These are phyloP conservation scores for Microctenopoma steveboyesi DNA, from an alignment of 2,797 vertebrate species.

Conservation along the genomic window DNA sequence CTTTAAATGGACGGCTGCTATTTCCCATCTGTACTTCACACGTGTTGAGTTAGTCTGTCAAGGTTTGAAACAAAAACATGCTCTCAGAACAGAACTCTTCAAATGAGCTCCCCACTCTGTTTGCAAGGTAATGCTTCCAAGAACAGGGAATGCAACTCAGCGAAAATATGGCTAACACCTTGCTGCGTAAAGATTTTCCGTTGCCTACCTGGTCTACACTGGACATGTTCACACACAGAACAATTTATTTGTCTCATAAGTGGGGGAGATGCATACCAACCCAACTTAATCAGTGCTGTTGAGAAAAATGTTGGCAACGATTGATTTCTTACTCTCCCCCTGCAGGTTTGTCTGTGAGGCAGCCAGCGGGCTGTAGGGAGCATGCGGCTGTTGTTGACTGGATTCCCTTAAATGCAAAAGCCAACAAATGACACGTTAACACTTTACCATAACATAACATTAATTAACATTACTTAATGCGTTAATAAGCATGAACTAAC, in stretches of 20 bases:
- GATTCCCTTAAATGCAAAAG: no score
- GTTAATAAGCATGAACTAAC: no score
- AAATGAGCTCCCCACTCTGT: neutral
- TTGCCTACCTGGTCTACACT: no score
- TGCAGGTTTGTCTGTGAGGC: slow-evolving; percentile 19
- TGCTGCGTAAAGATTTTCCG: no score
- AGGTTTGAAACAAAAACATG: slow-evolving; percentile 7
- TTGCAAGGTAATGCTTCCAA: neutral
- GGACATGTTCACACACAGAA: no score
- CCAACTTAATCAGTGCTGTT: slow-evolving; percentile 64
- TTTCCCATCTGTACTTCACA: slow-evolving; percentile 38
- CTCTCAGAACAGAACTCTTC: neutral
- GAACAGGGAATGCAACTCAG: neutral
- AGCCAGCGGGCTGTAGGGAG: slow-evolving; percentile 26
- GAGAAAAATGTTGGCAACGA: slow-evolving; percentile 52
- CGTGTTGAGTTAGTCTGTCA: slow-evolving; percentile 27
- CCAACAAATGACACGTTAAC: no score
- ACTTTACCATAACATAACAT: no score
- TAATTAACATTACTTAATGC: no score
- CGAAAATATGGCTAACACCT: no score
- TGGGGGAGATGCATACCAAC: slow-evolving; percentile 58
- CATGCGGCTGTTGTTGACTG: slow-evolving; percentile 1
- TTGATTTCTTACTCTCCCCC: slow-evolving; percentile 51
- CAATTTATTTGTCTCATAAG: slow-evolving; percentile 78
- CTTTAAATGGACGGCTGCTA: slow-evolving; percentile 35